A percentile compares a stretch with the other conserved stretches of the same genome.
Conservation (phyloP, 2,113 vertebrate genomes). For the Enhydra lutris region DNA sequence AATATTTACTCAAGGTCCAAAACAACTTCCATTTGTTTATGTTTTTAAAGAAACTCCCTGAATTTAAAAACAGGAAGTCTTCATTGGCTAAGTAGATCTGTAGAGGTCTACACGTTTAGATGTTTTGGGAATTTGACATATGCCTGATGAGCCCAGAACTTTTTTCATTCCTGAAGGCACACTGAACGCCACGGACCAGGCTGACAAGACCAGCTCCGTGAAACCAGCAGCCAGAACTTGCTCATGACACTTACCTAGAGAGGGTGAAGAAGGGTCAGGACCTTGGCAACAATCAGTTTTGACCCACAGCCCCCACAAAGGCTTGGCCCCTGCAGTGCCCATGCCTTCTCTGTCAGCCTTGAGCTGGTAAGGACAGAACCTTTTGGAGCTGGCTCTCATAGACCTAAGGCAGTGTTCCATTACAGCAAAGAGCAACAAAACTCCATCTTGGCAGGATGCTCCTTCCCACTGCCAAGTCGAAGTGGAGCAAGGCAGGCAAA, state of each 20-base stretch:
- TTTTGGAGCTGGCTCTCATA: neutral
- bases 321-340: neutral
- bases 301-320: neutral
- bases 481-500: neutral
- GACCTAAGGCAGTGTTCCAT: neutral
- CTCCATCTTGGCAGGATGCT: neutral
- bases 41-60: constrained; percentile 30
- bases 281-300: neutral
- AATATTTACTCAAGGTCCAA: constrained; percentile 47
- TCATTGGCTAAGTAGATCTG: neutral
- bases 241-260: neutral
- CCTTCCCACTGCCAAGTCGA: neutral
- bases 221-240: accelerated
- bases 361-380: neutral
- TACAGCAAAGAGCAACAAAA: neutral
- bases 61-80: constrained; percentile 59
- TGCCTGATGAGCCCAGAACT: neutral
- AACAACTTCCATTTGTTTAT: constrained; percentile 47
- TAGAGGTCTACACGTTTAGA: neutral
- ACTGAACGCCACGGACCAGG: accelerated
- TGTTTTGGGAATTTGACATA: neutral
- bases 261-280: neutral
- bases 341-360: neutral
- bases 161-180: neutral
- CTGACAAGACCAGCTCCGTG: neutral